These are phyloP conservation scores for Heteronetta atricapilla DNA, from an alignment of 2,113 vertebrate species.

Conservation along the genomic window DNA sequence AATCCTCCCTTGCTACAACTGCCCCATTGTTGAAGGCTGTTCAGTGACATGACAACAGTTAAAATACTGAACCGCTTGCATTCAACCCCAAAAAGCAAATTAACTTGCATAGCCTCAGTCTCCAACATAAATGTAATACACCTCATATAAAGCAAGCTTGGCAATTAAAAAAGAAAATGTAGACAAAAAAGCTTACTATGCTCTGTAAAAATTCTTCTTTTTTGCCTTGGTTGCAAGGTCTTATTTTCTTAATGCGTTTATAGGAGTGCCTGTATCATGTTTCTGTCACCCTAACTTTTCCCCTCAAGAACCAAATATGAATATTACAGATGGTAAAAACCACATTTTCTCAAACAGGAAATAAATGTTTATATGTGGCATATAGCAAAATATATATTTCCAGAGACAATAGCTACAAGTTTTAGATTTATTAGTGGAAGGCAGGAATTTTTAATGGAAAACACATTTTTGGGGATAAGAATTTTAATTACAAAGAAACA, in stretches of 20 bases:
- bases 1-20: not conserved
- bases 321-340: slow-evolving; percentile 15
- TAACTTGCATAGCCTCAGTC: not conserved
- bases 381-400: slow-evolving; percentile 10
- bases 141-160: not conserved
- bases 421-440: not conserved
- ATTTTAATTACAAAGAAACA: slow-evolving; percentile 50
- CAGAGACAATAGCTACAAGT: slow-evolving; percentile 41
- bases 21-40: accelerated
- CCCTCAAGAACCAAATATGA: slow-evolving; percentile 9
- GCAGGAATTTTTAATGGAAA: slow-evolving; percentile 46
- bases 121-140: not conserved
- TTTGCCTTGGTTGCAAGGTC: not conserved
- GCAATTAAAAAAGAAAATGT: not conserved
- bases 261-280: slow-evolving; percentile 19
- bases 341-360: slow-evolving; percentile 29
- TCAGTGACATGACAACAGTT: not conserved
- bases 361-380: slow-evolving; percentile 44
- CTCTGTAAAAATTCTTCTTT: not conserved
- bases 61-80: not conserved
- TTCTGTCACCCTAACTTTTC: slow-evolving; percentile 9
- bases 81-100: not conserved
- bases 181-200: not conserved
- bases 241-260: not conserved
- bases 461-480: slow-evolving; percentile 23